Percentiles rank a stretch among this genome's conserved stretches.
Conservation (phyloP, 92 coral and sea anemone genomes). For the Heliopora coerulea region DNA sequence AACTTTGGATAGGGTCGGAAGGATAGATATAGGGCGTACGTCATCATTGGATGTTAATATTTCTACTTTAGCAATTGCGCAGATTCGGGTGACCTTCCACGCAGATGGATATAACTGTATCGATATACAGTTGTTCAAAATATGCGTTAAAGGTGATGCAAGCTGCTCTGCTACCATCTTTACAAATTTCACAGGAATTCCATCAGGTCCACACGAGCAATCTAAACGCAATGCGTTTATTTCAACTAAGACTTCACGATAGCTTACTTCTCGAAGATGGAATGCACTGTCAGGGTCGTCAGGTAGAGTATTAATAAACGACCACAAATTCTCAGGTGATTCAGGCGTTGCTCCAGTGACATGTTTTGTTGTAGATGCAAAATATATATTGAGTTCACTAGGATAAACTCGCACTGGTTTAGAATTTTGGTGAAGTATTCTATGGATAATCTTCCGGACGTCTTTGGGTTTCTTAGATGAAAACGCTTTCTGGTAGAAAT, state of each 20-base stretch:
- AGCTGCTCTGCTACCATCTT: constrained; percentile 46
- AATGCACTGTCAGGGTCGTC: constrained; percentile 1
- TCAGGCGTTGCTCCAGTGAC: constrained; percentile 16
- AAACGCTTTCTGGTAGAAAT: constrained; percentile 26
- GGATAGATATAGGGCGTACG: constrained; percentile 26
- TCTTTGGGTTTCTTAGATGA: constrained; percentile 47
- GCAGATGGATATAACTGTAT: constrained; percentile 11
- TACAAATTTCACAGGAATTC: constrained; percentile 33
- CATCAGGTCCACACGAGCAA: constrained; percentile 36
- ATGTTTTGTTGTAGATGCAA: constrained; percentile 36
- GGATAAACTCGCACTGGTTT: constrained; percentile 33
- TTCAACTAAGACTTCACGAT: constrained; percentile 28
- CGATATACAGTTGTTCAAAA: constrained; percentile 34
- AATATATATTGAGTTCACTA: constrained; percentile 22
- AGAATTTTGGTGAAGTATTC: constrained; percentile 29
- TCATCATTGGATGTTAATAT: constrained; percentile 18
- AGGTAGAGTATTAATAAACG: no score
- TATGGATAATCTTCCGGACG: constrained; percentile 41
- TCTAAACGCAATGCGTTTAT: constrained; percentile 24
- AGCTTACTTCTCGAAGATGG: not conserved
- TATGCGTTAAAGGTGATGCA: constrained; percentile 44
- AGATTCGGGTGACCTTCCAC: constrained; percentile 45
- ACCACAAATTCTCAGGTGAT: not conserved
- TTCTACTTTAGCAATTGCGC: constrained; percentile 42
- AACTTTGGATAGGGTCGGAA: constrained; percentile 21